Base-by-base conservation (phyloP, 1,140 invertebrate species). In the Drosophila setifemur region DNA sequence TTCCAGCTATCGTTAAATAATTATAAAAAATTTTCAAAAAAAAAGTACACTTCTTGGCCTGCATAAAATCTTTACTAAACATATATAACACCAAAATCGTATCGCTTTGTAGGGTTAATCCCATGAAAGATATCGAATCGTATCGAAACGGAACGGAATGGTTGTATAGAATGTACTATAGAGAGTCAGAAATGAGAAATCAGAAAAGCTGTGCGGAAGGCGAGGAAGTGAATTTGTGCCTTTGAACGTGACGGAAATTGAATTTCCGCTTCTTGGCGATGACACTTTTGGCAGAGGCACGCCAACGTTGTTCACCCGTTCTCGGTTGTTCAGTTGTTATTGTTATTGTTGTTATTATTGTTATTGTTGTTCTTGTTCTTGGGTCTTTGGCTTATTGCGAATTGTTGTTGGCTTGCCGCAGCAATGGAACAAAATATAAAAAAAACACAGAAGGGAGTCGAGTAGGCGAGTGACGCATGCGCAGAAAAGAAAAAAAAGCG, bases 171-270 rank as follows among this genome's bases (percentile, higher is more conserved):
- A n/a, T n/a, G n/a, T n/a, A n/a, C n/a, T n/a, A n/a, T n/a, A n/a
- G n/a, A 12, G 31, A 35, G n/a, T 1, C n/a, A 4, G 3, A 9
- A 2, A 5, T n/a, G 3, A 4, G 40, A 52, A 26, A 4, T 3
- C 28, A 33, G n/a, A 35, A 25, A 35, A 26, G 5, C 23, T 19
- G 4, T 28, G 14, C 9, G n/a, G 2, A 31, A 3, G 21, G 63
- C 73, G 58, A 70, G 78, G 78, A 83, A 83, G 73, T 77, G 21
- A 73, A 73, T 68, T 82, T 69, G 60, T 76, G 68, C 73, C 54
- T 61, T 57, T 44, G 73, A 78, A 85, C 79, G 79, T 83, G 79
- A 83, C 79, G 79, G 79, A 83, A 83, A 83, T 83, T 83, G 79
- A 85, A 83, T 78, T 83, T 83, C 79, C 79, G 73, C 68, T 83